These are phyloP conservation scores for Pseudomyrmex pallidus DNA, from an alignment of 1,140 invertebrate genomes.

Conservation along the genomic window DNA sequence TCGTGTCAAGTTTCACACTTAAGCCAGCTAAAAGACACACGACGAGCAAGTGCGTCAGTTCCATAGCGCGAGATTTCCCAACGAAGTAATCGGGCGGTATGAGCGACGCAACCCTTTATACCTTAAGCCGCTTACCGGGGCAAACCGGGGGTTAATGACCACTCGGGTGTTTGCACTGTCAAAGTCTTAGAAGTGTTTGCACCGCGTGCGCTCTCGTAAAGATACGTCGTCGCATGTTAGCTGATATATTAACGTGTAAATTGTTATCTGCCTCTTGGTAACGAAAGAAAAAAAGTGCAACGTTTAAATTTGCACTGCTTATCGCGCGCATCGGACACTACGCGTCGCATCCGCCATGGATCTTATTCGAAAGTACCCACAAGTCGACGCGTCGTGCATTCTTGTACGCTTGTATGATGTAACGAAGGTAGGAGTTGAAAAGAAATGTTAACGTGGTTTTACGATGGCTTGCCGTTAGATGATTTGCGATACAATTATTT, in stretches of 20 bases:
- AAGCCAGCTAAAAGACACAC: conserved; percentile 38
- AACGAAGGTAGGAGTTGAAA: conserved; percentile 22
- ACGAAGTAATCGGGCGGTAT: conserved; percentile 56
- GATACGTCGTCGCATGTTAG: conserved; percentile 67
- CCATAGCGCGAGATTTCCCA: conserved; percentile 54
- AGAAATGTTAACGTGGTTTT: no score
- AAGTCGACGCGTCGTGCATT: not conserved
- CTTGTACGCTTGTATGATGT: conserved; percentile 4
- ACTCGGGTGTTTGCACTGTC: conserved; percentile 30
- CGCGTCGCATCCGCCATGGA: conserved; percentile 7
- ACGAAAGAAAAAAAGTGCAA: conserved; percentile 59
- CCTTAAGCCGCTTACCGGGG: conserved; percentile 45
- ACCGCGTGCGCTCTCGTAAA: conserved; percentile 46
- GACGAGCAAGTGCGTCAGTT: conserved; percentile 11
- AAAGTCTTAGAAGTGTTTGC: conserved; percentile 54
- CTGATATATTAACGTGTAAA: conserved; percentile 76
- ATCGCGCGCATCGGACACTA: conserved; percentile 68
- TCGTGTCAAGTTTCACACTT: not conserved
- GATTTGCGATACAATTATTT: not conserved
- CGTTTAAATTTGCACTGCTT: conserved; percentile 81
- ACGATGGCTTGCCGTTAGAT: not conserved
- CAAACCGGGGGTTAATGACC: conserved; percentile 64
- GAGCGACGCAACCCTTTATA: conserved; percentile 68
- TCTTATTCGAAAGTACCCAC: not conserved
- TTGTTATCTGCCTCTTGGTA: conserved; percentile 67